phyloP scores from a whole-genome alignment of 2,888 invertebrate genomes.

The Mesochorus sp. region DNA sequence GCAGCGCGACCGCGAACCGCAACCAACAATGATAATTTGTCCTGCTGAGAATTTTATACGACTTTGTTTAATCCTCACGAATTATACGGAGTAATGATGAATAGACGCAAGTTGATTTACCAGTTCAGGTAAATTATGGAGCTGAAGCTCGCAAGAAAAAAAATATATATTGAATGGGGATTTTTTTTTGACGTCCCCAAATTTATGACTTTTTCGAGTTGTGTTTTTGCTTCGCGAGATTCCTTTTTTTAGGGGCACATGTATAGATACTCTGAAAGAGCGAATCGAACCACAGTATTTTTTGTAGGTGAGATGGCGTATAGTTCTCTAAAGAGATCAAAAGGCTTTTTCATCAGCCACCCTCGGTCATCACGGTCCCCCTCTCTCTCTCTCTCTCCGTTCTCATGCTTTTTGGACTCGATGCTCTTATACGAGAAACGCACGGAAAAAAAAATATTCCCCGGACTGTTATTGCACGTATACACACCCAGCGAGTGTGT shows the following conservation, averaged over 20 bases:
- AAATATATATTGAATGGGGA: conserved; percentile 7
- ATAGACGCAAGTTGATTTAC: not conserved
- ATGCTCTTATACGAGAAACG: not conserved
- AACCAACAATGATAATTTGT: conserved; percentile 18
- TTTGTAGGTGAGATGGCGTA: not conserved
- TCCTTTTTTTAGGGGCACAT: not conserved
- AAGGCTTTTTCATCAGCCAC: conserved; percentile 13
- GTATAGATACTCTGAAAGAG: not conserved
- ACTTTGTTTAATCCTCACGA: conserved; percentile 8
- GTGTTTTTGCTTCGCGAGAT: not conserved
- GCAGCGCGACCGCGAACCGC: conserved; percentile 6
- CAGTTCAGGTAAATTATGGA: conserved; percentile 1
- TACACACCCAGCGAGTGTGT: conserved; percentile 21
- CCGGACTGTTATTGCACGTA: conserved; percentile 17
- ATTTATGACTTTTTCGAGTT: conserved; percentile 37
- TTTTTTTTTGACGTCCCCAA: conserved; percentile 10
- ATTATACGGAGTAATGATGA: conserved; percentile 18
- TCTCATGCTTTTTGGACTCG: not conserved
- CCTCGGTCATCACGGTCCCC: not conserved
- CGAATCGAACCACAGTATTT: conserved; percentile 21
- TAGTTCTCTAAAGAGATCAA: conserved; percentile 18
- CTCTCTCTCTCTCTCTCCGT: not conserved
- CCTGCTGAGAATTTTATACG: conserved; percentile 1
- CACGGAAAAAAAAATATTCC: conserved; percentile 23
- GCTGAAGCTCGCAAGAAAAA: not conserved